Conservation (phyloP, 2,113 vertebrate genomes). For the Zosterops japonicus region DNA sequence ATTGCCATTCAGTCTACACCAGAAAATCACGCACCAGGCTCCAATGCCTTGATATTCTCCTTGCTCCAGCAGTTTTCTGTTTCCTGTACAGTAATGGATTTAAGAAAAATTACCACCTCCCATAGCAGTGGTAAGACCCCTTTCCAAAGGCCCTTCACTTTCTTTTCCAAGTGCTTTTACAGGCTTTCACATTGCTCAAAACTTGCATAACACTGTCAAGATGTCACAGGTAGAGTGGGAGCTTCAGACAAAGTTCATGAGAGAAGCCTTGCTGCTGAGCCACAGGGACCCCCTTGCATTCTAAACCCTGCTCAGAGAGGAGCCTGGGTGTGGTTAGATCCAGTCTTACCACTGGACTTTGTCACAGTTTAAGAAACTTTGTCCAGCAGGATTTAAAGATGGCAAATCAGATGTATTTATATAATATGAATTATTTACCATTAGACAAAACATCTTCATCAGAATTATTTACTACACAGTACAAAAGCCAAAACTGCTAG, state of each 20-base stretch:
- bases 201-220: not conserved
- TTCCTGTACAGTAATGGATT: not conserved
- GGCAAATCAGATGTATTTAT: not conserved
- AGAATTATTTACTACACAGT: not conserved
- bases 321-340: not conserved
- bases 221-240: not conserved
- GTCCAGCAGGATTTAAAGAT: not conserved
- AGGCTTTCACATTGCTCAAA: not conserved
- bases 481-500: not conserved
- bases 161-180: not conserved
- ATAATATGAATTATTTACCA: not conserved
- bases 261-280: not conserved
- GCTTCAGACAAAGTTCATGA: not conserved
- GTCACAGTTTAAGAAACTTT: not conserved
- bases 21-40: not conserved
- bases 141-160: not conserved
- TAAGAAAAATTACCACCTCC: not conserved
- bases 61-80: not conserved
- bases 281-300: not conserved
- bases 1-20: too few relatives aligned
- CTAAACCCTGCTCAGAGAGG: not conserved
- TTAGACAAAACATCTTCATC: not conserved
- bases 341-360: not conserved
- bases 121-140: rapidly evolving
- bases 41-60: not conserved